A percentile compares a stretch with the other conserved stretches of the same genome.
phyloP scores from a whole-genome alignment of 2,797 vertebrate species.

The Sciurus vulgaris region DNA sequence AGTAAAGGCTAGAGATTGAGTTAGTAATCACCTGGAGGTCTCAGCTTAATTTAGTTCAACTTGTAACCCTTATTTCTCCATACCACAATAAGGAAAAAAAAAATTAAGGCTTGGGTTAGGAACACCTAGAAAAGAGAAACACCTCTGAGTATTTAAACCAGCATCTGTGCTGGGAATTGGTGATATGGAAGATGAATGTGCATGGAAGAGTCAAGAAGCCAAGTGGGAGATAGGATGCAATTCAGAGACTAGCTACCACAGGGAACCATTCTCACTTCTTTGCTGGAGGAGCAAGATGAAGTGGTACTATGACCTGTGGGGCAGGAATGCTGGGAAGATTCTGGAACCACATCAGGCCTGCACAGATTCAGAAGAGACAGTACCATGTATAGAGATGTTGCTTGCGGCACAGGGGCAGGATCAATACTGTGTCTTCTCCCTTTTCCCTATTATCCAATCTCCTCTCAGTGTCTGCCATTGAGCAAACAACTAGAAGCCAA shows the following conservation, averaged over 20 bases:
- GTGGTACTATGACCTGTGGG: background rate
- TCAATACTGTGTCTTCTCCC: background rate
- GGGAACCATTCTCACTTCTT: background rate
- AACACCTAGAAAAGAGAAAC: slow-evolving; percentile 3
- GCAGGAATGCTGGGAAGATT: background rate
- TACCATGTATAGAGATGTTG: background rate
- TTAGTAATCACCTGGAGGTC: slow-evolving; percentile 47
- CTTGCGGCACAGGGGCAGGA: background rate
- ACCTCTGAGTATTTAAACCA: background rate
- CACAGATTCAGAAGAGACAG: background rate
- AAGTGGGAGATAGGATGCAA: background rate
- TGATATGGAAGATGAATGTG: rapidly evolving
- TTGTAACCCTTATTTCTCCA: slow-evolving; percentile 51
- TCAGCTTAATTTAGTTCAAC: slow-evolving; percentile 35
- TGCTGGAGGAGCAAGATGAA: background rate
- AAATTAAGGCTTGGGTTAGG: background rate
- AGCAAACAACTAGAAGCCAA: background rate
- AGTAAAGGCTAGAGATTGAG: background rate
- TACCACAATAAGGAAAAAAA: background rate
- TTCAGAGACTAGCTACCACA: background rate
- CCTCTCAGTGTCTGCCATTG: background rate
- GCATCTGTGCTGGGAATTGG: background rate
- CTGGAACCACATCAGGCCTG: background rate
- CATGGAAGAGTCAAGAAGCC: background rate
- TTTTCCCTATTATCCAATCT: background rate